phyloP scores from a whole-genome alignment of 2,888 invertebrate species.

The Trachelus troglodyta region DNA sequence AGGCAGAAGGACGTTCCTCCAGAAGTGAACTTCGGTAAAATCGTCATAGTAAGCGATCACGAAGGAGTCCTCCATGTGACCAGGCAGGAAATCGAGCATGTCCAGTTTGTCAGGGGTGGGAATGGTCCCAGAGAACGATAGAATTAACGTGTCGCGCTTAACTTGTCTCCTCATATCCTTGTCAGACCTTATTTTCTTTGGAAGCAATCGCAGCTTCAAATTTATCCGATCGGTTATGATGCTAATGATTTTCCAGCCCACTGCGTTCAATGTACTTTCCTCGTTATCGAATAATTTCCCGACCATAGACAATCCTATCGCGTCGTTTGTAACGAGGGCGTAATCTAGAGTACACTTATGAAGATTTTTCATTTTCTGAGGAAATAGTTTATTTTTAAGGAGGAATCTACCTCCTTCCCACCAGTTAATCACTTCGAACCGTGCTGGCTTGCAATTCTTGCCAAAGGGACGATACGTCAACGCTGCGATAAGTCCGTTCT shows the following conservation, averaged over 20 bases:
- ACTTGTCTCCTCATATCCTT: neutral
- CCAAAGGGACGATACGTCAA: no score
- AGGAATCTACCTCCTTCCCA: no score
- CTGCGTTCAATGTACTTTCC: no score
- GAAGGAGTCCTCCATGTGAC: neutral
- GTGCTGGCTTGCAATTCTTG: no score
- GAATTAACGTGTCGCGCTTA: neutral
- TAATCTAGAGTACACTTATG: neutral
- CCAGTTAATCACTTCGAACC: no score
- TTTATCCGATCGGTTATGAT: no score
- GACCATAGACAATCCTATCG: no score
- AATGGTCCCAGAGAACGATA: constrained; percentile 5
- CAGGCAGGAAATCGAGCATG: neutral
- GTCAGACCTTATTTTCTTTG: neutral
- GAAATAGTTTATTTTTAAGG: no score
- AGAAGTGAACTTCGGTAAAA: constrained; percentile 1
- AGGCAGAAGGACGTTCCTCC: constrained; percentile 9
- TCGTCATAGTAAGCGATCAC: neutral
- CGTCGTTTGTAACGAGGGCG: neutral
- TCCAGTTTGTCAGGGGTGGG: neutral
- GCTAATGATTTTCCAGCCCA: no score
- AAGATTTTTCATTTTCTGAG: no score
- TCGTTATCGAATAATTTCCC: no score
- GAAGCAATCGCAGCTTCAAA: constrained; percentile 6
- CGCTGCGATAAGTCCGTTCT: neutral